Conservation (phyloP, 2,888 invertebrate genomes). For the Tanypteryx hageni region DNA sequence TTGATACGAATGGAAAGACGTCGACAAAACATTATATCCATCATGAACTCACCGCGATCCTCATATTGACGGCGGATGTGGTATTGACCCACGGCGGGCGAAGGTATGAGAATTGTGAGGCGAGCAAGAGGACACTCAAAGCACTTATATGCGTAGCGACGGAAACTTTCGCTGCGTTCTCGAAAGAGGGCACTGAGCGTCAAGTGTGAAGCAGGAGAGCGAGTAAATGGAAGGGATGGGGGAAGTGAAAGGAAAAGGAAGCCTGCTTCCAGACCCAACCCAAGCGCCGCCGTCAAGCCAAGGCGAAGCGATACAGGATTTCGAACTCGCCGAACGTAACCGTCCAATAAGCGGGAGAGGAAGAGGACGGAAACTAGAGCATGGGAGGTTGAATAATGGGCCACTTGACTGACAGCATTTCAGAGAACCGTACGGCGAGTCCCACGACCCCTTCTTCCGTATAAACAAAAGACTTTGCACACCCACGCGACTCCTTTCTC, state of each 20-base stretch:
- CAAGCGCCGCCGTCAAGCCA: neutral
- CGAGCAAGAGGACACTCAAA: conserved; percentile 38
- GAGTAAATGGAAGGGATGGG: conserved; percentile 22
- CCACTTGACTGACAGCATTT: neutral
- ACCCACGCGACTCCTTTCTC: conserved; percentile 12
- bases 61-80: conserved; percentile 4
- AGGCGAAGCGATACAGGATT: neutral
- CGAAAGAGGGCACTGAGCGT: conserved; percentile 58
- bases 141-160: conserved; percentile 60
- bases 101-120: conserved; percentile 47
- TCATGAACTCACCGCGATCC: conserved; percentile 36
- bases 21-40: neutral
- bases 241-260: conserved; percentile 54
- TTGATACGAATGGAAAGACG: neutral
- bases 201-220: conserved; percentile 47
- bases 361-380: conserved; percentile 43
- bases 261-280: neutral
- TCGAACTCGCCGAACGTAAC: neutral
- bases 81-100: conserved; percentile 23
- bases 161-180: conserved; percentile 57
- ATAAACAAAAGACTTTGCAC: conserved; percentile 24
- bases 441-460: neutral
- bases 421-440: neutral
- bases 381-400: conserved; percentile 6
- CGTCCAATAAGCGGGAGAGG: conserved; percentile 12